Evolutionary conservation across 1,140 invertebrate species (phyloP), one percentile per base, ranked within the genome.

Genomic region (Zaprionus camerounensis): DNA sequence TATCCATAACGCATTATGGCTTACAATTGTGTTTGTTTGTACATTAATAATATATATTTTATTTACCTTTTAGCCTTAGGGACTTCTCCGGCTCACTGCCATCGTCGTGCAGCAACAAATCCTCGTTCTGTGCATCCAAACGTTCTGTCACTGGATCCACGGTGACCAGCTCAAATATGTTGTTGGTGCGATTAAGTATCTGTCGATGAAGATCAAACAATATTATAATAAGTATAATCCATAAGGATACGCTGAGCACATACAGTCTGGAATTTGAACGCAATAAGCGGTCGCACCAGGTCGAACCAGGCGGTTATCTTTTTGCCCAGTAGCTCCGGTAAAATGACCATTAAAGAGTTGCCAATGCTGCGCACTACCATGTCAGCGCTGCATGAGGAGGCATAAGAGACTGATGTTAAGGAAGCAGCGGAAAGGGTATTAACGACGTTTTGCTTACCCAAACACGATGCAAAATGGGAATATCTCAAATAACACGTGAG

Each of bases 381-480:
- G 82, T 98, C 96, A 1, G 96, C 96, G 71, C 97, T 98, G 22
- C 36, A 26, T 22, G 15, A 20, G 1, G 9, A 20, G 1, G 9
- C 15, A 44, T 22, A 12, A 24, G 41, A 28, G 20, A 28, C 12
- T 31, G 46, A 2, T 34, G 20, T 5, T 5, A 24, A 9, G 22
- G 46, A 12, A 24, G 6, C 1, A 22, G 22, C 24, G 12, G 7
- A 20, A 57, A 57, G 20, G 12, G 5, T n/a, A 11, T 34, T 34
- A 34, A 1, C 9, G 2, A 5, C 28, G n/a, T 46, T 11, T 17
- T 12, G 88, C 94, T 94, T 93, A 97, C 96, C 97, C 97, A 93
- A 99, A 99, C 24, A 99, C 97, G 80, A 99, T 97, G 93, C 98
- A 98, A 94, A 99, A 99, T 5, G 99, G 98, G 93, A 99, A 99